phyloP scores from a whole-genome alignment of 2,888 invertebrate genomes.

The Apocheima hispidaria region DNA sequence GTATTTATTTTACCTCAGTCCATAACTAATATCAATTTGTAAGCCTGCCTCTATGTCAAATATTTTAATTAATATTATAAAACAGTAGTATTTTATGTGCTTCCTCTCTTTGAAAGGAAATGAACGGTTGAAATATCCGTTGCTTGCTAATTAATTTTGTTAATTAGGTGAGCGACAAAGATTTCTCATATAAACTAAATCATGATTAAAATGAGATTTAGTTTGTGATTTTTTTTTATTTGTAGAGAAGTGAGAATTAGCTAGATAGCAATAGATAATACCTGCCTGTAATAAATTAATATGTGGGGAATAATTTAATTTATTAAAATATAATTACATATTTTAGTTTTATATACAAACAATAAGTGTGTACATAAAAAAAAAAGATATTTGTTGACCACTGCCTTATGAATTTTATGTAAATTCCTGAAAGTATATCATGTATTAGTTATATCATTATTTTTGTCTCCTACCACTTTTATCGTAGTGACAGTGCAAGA shows the following conservation, averaged over 20 bases:
- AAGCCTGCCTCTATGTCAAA: conserved; percentile 11
- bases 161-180: conserved; percentile 25
- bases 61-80: conserved; percentile 24
- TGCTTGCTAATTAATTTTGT: conserved; percentile 36
- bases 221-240: neutral
- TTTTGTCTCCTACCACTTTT: too few species aligned
- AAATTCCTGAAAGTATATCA: too few species aligned
- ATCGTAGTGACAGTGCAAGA: too few species aligned
- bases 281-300: too few species aligned
- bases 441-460: too few species aligned
- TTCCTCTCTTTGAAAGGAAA: conserved; percentile 43
- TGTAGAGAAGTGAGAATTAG: neutral
- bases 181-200: conserved; percentile 8
- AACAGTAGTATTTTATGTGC: conserved; percentile 28
- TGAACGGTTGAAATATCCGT: conserved; percentile 42
- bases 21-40: conserved; percentile 21
- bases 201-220: conserved; percentile 6
- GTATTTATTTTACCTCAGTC: neutral
- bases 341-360: too few species aligned
- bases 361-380: too few species aligned
- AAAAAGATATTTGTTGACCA: too few species aligned
- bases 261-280: too few species aligned
- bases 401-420: too few species aligned
- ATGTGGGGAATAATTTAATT: too few species aligned
- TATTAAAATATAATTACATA: too few species aligned